phyloP scores from a whole-genome alignment of 2,797 vertebrate genomes.

The Tarsius wallacei region DNA sequence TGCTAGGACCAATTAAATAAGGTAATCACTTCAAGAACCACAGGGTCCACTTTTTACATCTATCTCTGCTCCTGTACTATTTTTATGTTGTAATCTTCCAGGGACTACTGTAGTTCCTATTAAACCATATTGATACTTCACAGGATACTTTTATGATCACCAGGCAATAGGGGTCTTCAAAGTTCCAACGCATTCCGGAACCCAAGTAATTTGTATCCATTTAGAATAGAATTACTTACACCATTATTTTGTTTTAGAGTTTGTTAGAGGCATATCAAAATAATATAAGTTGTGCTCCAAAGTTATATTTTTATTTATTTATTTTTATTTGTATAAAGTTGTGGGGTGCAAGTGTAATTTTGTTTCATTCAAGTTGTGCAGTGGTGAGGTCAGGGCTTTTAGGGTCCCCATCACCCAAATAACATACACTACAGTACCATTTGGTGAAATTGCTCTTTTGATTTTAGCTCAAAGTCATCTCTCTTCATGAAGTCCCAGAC shows the following conservation, averaged over 20 bases:
- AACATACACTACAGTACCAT: not conserved
- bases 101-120: not conserved
- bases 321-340: not conserved
- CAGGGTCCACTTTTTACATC: not conserved
- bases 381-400: not conserved
- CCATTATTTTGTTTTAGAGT: not conserved
- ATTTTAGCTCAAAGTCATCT: not conserved
- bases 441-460: not conserved
- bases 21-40: too few relatives aligned
- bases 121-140: not conserved
- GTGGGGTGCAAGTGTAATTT: not conserved
- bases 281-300: not conserved
- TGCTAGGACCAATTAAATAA: not conserved
- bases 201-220: not conserved
- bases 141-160: not conserved
- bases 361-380: not conserved
- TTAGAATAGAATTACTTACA: not conserved
- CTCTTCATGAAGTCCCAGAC: not conserved
- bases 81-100: not conserved
- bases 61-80: accelerated
- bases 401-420: not conserved
- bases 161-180: not conserved
- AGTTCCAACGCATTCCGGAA: not conserved
- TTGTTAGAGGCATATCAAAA: not conserved
- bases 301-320: not conserved